Conservation (phyloP, 1,140 invertebrate species). For the Calosoma granatense region DNA sequence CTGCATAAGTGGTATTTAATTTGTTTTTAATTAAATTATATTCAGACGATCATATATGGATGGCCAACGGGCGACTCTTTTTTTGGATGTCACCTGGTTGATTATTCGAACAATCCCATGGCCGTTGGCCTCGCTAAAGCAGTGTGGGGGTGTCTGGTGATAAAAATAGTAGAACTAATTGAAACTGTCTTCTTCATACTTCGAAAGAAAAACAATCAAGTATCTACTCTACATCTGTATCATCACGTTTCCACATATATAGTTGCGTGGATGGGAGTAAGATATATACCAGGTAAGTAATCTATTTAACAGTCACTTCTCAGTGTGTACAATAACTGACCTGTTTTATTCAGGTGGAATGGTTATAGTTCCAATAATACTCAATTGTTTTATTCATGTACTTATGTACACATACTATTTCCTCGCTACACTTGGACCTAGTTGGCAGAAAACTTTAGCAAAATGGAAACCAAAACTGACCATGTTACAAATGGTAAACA, state of each 20-base stretch:
- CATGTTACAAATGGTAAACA: constrained; percentile 33
- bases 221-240: constrained; percentile 62
- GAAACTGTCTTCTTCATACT: constrained; percentile 57
- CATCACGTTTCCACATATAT: constrained; percentile 55
- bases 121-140: constrained; percentile 45
- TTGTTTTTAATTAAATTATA: no score
- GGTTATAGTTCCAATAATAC: constrained; percentile 22
- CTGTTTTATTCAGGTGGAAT: constrained; percentile 22
- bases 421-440: constrained; percentile 25
- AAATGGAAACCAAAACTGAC: constrained; percentile 35
- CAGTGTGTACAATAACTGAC: no score
- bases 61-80: constrained; percentile 12
- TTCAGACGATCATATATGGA: constrained; percentile 18
- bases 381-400: constrained; percentile 29
- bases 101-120: constrained; percentile 48
- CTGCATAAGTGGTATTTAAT: not conserved
- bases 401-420: constrained; percentile 35
- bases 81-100: constrained; percentile 54
- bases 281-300: constrained; percentile 51
- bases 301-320: no score
- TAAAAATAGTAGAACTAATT: constrained; percentile 38
- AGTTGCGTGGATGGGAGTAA: constrained; percentile 59
- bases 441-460: constrained; percentile 23
- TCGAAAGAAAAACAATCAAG: constrained; percentile 59
- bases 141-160: constrained; percentile 38